A percentile compares a stretch with the other conserved stretches of the same genome.
These are phyloP conservation scores for Luperina nickerlii DNA, from an alignment of 2,888 invertebrate species.

Conservation along the genomic window DNA sequence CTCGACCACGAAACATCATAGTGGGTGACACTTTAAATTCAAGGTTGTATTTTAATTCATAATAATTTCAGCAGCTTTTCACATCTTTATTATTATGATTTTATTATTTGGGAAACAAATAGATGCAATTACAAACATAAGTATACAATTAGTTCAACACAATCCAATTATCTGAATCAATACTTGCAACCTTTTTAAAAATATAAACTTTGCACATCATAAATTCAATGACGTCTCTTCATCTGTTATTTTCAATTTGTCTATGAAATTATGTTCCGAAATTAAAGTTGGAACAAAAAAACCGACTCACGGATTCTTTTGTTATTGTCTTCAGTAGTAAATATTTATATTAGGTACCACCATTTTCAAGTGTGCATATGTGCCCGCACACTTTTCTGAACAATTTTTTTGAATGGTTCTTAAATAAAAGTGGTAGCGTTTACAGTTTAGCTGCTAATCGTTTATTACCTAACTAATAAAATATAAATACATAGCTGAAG, in stretches of 20 bases:
- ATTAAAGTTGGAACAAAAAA: conserved; percentile 40
- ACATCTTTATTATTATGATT: neutral
- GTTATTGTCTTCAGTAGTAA: conserved; percentile 32
- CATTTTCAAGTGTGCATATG: conserved; percentile 7
- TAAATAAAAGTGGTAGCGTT: neutral
- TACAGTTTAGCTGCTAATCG: neutral
- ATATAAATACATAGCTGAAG: neutral
- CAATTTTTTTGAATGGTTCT: neutral
- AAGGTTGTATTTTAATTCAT: conserved; percentile 36
- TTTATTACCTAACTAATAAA: neutral
- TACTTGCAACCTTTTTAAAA: neutral
- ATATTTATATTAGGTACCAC: conserved; percentile 26
- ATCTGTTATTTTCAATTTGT: conserved; percentile 43
- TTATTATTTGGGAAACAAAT: too few relatives aligned
- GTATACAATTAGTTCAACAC: too few relatives aligned
- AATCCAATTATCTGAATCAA: neutral
- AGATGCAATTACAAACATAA: too few relatives aligned
- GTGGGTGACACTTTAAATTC: neutral
- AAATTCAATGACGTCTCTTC: conserved; percentile 17
- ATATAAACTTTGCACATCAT: neutral
- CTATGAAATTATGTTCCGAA: conserved; percentile 49
- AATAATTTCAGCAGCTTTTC: neutral
- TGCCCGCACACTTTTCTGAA: neutral
- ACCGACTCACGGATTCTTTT: conserved; percentile 37
- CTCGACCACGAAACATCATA: conserved; percentile 13